Conservation (phyloP, 2,113 vertebrate species). For the Triplophysa tibetana region DNA sequence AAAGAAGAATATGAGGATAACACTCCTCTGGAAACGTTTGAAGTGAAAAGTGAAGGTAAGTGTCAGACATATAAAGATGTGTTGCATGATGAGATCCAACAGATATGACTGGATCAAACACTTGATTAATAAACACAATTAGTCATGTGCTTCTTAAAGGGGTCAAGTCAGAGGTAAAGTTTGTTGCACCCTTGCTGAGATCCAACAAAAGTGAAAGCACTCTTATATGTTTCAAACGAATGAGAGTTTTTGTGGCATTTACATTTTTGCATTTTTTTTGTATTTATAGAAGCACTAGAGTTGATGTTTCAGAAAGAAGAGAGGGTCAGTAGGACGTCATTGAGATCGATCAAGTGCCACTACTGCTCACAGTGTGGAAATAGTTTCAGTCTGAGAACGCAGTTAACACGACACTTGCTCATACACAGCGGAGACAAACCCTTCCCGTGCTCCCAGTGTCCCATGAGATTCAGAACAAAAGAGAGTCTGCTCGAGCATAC, state of each 20-base stretch:
- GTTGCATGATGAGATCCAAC: too few species aligned
- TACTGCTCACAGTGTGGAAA: conserved; percentile 1
- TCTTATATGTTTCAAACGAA: too few species aligned
- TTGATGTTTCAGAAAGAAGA: neutral
- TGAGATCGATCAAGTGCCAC: neutral
- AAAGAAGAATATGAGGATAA: neutral
- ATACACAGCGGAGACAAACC: neutral
- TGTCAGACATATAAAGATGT: too few species aligned
- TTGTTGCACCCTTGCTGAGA: too few species aligned
- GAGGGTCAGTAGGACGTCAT: neutral
- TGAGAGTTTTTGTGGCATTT: neutral
- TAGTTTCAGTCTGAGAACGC: neutral
- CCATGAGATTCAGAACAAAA: neutral
- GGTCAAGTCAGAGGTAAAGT: too few species aligned
- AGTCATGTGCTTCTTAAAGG: too few species aligned
- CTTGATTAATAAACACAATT: too few species aligned
- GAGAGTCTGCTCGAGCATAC: neutral
- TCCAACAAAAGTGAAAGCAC: too few species aligned
- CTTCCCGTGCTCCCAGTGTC: neutral
- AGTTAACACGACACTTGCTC: neutral
- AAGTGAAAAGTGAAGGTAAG: neutral
- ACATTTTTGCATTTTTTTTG: neutral
- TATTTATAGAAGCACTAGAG: neutral
- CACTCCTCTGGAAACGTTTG: neutral
- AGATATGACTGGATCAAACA: too few species aligned